Percentiles rank a stretch among this genome's conserved stretches.
Evolutionary conservation across 1,140 invertebrate species (phyloP).

Genomic region (Lepidostoma basale): DNA sequence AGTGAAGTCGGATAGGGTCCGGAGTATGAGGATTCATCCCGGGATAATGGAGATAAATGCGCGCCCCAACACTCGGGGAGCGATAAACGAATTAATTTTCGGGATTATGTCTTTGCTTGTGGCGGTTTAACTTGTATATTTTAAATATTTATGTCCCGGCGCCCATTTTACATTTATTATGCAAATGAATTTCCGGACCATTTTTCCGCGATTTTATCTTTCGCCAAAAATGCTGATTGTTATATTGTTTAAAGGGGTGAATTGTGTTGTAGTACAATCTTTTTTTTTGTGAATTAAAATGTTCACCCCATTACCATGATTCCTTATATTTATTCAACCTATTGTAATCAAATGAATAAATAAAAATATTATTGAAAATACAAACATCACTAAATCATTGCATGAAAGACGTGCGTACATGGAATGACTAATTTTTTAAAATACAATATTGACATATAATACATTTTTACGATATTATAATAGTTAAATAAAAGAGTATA

Average conservation of each 20-base stretch:
- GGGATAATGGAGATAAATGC: conserved; percentile 47
- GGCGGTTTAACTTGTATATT: conserved; percentile 44
- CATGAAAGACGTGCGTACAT: too few species aligned
- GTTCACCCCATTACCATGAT: too few species aligned
- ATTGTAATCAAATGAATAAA: too few species aligned
- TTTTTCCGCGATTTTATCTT: conserved; percentile 43
- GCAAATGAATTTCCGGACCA: conserved; percentile 39
- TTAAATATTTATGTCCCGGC: conserved; percentile 46
- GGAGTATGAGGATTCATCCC: conserved; percentile 33
- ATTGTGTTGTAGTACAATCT: background rate
- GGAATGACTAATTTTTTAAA: too few species aligned
- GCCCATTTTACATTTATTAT: conserved; percentile 40
- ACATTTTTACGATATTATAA: too few species aligned
- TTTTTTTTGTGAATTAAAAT: too few species aligned
- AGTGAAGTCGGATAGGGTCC: conserved; percentile 42
- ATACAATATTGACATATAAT: too few species aligned
- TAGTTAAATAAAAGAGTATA: too few species aligned
- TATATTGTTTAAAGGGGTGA: conserved; percentile 22
- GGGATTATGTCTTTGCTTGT: conserved; percentile 47
- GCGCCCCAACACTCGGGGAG: conserved; percentile 40
- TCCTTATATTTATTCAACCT: too few species aligned
- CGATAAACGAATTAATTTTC: conserved; percentile 48
- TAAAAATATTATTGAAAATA: too few species aligned
- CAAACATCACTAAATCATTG: too few species aligned
- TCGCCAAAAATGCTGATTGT: conserved; percentile 40